A percentile compares a stretch with the other conserved stretches of the same genome.
These are phyloP conservation scores for Trematomus loennbergii DNA, from an alignment of 2,113 vertebrate genomes.

Conservation along the genomic window DNA sequence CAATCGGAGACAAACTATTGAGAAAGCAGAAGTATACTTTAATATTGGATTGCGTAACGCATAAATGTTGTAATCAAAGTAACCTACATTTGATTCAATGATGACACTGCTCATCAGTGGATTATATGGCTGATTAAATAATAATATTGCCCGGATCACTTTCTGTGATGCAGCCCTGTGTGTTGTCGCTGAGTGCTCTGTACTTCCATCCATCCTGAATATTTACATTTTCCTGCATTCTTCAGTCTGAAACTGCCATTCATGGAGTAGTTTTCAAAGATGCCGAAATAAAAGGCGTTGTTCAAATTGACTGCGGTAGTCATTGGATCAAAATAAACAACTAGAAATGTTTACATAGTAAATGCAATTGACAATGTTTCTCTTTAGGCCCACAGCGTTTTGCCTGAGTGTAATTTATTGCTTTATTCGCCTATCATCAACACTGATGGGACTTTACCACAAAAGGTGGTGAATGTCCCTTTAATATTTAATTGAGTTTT, in stretches of 20 bases:
- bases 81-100: not conserved
- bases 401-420: too few species aligned
- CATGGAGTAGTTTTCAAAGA: slow-evolving; percentile 69
- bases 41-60: not conserved
- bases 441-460: too few species aligned
- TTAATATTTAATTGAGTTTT: too few species aligned
- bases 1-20: not conserved
- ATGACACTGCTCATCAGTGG: not conserved
- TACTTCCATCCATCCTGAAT: slow-evolving; percentile 28
- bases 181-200: slow-evolving; percentile 4
- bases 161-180: slow-evolving; percentile 5
- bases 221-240: slow-evolving; percentile 40
- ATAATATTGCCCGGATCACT: not conserved
- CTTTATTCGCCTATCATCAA: too few species aligned
- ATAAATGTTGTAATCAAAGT: not conserved
- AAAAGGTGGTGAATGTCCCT: too few species aligned
- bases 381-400: too few species aligned
- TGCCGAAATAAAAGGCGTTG: slow-evolving; percentile 76
- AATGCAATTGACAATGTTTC: too few species aligned
- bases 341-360: not conserved
- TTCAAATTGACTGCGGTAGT: slow-evolving; percentile 47
- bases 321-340: slow-evolving; percentile 19
- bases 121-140: not conserved
- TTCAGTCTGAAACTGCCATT: slow-evolving; percentile 68
- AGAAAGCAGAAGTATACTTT: not conserved